Evolutionary conservation across 2,888 invertebrate genomes (phyloP).

Genomic region (Anarsia innoxiella): DNA sequence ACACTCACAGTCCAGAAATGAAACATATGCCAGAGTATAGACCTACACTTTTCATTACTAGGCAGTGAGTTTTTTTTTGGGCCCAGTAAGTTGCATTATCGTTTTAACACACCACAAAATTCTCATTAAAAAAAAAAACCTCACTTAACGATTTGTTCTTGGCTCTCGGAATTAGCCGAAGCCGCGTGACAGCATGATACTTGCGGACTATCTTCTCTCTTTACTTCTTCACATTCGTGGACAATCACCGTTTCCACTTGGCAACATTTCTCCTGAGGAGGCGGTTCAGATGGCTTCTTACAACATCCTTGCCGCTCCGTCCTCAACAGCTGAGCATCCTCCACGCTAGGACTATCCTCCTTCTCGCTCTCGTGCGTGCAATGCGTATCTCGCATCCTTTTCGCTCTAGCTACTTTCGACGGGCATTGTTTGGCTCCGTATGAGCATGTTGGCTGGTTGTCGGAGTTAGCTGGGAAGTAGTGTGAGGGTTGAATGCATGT

Average conservation of each 20-base stretch:
- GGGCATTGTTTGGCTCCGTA: slow-evolving; percentile 61
- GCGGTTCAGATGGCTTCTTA: slow-evolving; percentile 45
- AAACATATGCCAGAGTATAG: neutral
- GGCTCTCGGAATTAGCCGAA: slow-evolving; percentile 44
- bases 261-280: slow-evolving; percentile 33
- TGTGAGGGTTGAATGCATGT: slow-evolving; percentile 64
- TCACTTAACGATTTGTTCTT: slow-evolving; percentile 49
- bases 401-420: slow-evolving; percentile 52
- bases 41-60: too few relatives aligned
- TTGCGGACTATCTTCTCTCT: slow-evolving; percentile 52
- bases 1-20: neutral
- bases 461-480: slow-evolving; percentile 49
- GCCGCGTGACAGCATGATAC: slow-evolving; percentile 53
- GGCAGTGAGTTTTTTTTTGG: too few relatives aligned
- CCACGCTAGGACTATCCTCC: slow-evolving; percentile 52
- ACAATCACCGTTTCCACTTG: slow-evolving; percentile 20
- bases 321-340: slow-evolving; percentile 48
- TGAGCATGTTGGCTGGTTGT: slow-evolving; percentile 40
- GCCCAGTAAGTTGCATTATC: too few relatives aligned
- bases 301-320: slow-evolving; percentile 49
- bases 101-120: too few relatives aligned
- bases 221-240: slow-evolving; percentile 29
- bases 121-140: too few relatives aligned
- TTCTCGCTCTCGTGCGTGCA: slow-evolving; percentile 44
- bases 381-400: slow-evolving; percentile 28